Conservation (phyloP, 2,888 invertebrate species). For the Eupithecia abbreviata region DNA sequence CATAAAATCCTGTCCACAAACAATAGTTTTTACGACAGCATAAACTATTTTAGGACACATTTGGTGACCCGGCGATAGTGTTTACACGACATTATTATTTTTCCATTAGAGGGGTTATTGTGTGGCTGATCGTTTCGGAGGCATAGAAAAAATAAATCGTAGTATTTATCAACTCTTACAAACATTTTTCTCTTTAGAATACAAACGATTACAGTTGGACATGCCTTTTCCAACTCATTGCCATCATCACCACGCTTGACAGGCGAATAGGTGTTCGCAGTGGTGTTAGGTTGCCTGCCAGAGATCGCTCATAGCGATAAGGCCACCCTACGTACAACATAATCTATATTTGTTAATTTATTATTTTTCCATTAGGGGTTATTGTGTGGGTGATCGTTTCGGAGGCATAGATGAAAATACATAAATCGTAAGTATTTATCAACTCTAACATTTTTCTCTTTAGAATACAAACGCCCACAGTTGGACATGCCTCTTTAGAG, state of each 20-base stretch:
- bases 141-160: neutral
- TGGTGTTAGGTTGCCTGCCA: neutral
- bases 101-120: conserved; percentile 31
- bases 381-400: conserved; percentile 11
- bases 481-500: neutral
- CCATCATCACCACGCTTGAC: neutral
- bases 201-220: neutral
- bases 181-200: neutral
- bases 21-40: conserved; percentile 35
- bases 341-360: conserved; percentile 25
- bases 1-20: conserved; percentile 37
- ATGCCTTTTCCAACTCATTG: neutral
- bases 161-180: neutral
- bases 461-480: neutral
- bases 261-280: neutral
- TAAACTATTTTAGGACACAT: conserved; percentile 42
- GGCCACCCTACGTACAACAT: too few species aligned
- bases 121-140: neutral
- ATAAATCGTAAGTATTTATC: neutral
- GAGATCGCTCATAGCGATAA: too few species aligned
- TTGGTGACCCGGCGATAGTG: conserved; percentile 40
- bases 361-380: conserved; percentile 35
- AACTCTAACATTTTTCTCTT: neutral
- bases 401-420: neutral
- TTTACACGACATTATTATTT: conserved; percentile 38